Conservation (phyloP, 2,888 invertebrate species). For the Drosophila trichaetosa region DNA sequence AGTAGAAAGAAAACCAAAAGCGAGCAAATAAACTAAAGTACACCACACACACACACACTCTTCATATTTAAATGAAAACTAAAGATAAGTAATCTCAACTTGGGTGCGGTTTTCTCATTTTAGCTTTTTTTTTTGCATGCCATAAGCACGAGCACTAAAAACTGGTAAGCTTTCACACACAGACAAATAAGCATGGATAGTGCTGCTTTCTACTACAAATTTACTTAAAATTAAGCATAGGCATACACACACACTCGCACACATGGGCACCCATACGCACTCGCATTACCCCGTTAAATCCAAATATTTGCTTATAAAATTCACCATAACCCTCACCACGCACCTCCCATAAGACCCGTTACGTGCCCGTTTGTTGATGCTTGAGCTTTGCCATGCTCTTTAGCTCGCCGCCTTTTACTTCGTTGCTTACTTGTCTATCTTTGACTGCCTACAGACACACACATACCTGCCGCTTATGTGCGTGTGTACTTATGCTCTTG, state of each 20-base stretch:
- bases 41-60: slow-evolving; percentile 31
- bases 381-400: slow-evolving; percentile 55
- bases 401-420: slow-evolving; percentile 6
- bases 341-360: slow-evolving; percentile 15
- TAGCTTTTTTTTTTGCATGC: slow-evolving; percentile 5
- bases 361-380: slow-evolving; percentile 61
- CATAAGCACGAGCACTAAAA: slow-evolving; percentile 20
- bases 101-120: slow-evolving; percentile 69
- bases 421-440: slow-evolving; percentile 19
- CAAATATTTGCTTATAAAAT: slow-evolving; percentile 77
- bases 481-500: slow-evolving; percentile 27
- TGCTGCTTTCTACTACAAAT: slow-evolving; percentile 38
- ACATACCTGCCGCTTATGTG: slow-evolving; percentile 7
- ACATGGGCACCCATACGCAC: slow-evolving; percentile 1
- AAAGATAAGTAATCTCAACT: slow-evolving; percentile 74
- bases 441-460: neutral
- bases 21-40: slow-evolving; percentile 59
- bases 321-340: slow-evolving; percentile 24
- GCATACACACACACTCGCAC: slow-evolving; percentile 6
- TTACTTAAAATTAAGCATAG: slow-evolving; percentile 57
- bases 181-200: slow-evolving; percentile 15
- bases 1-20: slow-evolving; percentile 54
- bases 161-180: slow-evolving; percentile 23
- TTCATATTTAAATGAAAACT: slow-evolving; percentile 79
- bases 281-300: slow-evolving; percentile 67